phyloP scores from a whole-genome alignment of 2,888 invertebrate species.

The Osmoderma eremita region DNA sequence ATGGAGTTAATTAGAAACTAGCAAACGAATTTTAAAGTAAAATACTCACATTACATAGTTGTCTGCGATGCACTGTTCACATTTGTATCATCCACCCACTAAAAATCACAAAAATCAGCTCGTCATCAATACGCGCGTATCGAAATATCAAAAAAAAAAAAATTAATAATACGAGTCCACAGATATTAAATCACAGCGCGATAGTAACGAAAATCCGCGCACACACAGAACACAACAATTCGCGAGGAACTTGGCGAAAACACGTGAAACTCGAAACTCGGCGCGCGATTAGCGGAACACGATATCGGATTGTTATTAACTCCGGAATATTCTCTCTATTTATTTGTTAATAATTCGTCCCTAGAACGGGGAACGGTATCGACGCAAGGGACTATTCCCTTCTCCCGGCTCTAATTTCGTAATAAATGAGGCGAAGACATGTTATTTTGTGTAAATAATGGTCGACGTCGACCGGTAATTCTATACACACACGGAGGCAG shows the following conservation, averaged over 20 bases:
- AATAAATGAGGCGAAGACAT: constrained; percentile 25
- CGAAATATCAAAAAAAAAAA: constrained; percentile 6
- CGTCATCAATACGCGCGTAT: constrained; percentile 18
- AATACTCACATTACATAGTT: constrained; percentile 42
- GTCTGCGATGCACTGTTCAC: constrained; percentile 29
- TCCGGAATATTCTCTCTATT: neutral
- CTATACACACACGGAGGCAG: constrained; percentile 27
- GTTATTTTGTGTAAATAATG: constrained; percentile 27
- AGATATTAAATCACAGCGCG: constrained; percentile 17
- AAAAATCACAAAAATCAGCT: constrained; percentile 29
- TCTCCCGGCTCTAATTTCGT: constrained; percentile 11
- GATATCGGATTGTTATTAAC: constrained; percentile 19
- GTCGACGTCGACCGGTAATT: constrained; percentile 16
- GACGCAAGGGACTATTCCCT: neutral
- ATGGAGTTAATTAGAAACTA: too few species aligned
- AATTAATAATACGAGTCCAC: constrained; percentile 14
- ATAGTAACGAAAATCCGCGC: constrained; percentile 27
- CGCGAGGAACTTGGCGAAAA: constrained; percentile 5
- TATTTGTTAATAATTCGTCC: constrained; percentile 14
- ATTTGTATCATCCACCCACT: constrained; percentile 26
- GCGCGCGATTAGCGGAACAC: constrained; percentile 16
- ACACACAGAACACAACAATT: constrained; percentile 27
- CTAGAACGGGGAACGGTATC: neutral
- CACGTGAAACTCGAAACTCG: constrained; percentile 28
- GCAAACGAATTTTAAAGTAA: neutral